These are phyloP conservation scores for Amphiura filiformis DNA, from an alignment of 35 echinoderm and acorn worm species.

Conservation along the genomic window DNA sequence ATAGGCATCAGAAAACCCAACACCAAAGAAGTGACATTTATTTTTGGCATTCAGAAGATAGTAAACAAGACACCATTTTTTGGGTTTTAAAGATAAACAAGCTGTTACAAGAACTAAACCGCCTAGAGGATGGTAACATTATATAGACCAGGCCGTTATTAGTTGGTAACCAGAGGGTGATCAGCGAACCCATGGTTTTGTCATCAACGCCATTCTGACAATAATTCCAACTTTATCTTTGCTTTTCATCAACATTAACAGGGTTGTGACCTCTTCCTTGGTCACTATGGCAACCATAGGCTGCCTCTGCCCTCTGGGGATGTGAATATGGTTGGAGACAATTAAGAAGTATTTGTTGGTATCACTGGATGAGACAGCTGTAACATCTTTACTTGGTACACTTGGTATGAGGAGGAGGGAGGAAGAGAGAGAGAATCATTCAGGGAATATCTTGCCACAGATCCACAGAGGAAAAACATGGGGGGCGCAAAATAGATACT, in stretches of 20 bases:
- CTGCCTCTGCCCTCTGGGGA: not conserved
- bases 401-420: no score
- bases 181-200: not conserved
- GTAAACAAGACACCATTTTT: not conserved
- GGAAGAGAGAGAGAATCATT: no score
- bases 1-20: not conserved
- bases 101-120: not conserved
- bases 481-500: no score
- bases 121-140: not conserved
- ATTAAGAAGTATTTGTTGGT: not conserved
- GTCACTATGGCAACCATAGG: not conserved
- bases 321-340: not conserved
- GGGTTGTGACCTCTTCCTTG: not conserved
- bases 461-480: no score
- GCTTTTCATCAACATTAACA: slow-evolving; percentile 2
- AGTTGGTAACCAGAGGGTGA: not conserved
- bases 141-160: not conserved
- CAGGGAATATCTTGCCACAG: no score
- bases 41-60: not conserved
- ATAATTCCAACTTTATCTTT: not conserved
- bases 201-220: not conserved
- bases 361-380: not conserved
- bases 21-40: no score
- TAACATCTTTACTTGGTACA: no score
- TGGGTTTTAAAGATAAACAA: not conserved